Evolutionary conservation across 2,888 invertebrate genomes (phyloP), one percentile per base, ranked within the genome.

Genomic region (Orthosia cruda): DNA sequence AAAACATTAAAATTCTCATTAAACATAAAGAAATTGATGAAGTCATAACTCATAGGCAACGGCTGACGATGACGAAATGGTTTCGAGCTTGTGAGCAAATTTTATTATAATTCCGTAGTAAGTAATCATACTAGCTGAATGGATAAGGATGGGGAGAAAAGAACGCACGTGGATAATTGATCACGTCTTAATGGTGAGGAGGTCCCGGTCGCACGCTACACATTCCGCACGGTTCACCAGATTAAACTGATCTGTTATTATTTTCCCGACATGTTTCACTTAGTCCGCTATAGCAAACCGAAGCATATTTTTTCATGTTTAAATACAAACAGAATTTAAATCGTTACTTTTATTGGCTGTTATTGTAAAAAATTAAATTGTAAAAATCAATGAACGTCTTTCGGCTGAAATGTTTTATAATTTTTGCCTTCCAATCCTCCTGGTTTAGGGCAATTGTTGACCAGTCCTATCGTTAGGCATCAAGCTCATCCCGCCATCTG

Each of bases 201-300:
- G 85, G 81, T 20, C 82, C 64, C 52, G 32, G 70, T 40, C 54
- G 76, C 71, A 61, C 74, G 71, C 84, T 65, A 62, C 71, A 58
- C 74, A 59, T 55, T 69, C 74, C 77, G 55, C 70, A 72, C 71
- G 65, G 69, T 80, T 84, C 75, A 80, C 80, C 87, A 92, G 90
- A 93, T 93, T 93, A 92, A 91, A 92, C 90, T 91, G 89, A 93
- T 92, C 90, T 89, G 89, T 92, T 93, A 93, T 92, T 93, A 91
- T 92, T 91, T 91, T 87, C 85, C 80, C 71, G 90, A 90, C 90
- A 91, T 90, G 76, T 89, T 90, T 89, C 88, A 86, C 80, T 89
- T 87, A 87, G 54, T 67, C 50, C 13, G 12, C 54, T 49, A 45
- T 65, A 70, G 62, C 59, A 62, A 76, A 74, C 26, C 26, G 15